Conservation (phyloP, 1,140 invertebrate genomes). For the Mizuhopecten yessoensis region DNA sequence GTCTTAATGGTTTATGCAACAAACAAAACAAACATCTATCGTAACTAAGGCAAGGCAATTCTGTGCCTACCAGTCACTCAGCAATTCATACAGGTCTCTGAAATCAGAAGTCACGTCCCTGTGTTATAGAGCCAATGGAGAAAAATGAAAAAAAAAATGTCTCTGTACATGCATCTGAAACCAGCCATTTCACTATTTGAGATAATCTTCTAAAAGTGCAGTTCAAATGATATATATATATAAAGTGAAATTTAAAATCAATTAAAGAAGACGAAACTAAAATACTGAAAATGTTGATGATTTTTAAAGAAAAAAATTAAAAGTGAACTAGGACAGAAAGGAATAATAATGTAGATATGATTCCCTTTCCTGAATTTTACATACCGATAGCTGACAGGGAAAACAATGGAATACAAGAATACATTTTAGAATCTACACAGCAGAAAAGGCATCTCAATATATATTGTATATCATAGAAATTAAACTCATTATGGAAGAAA, state of each 20-base stretch:
- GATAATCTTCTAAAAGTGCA: background rate
- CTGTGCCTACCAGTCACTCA: constrained; percentile 29
- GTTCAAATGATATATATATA: background rate
- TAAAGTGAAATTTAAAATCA: background rate
- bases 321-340: background rate
- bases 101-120: constrained; percentile 18
- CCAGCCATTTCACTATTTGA: background rate
- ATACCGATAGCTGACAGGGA: constrained; percentile 13
- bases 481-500: background rate
- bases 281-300: background rate
- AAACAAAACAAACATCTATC: constrained; percentile 12
- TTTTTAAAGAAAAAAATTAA: background rate
- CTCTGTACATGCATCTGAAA: background rate
- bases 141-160: background rate
- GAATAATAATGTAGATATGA: background rate
- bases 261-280: background rate
- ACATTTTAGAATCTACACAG: background rate
- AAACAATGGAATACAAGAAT: background rate
- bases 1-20: constrained; percentile 25
- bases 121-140: background rate
- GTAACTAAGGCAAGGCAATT: constrained; percentile 38
- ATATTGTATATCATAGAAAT: background rate
- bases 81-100: constrained; percentile 15
- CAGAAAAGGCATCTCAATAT: background rate
- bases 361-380: background rate